Conservation (phyloP, 37 sponge, comb jelly and placozoan genomes). For the Ephydatia muelleri region DNA sequence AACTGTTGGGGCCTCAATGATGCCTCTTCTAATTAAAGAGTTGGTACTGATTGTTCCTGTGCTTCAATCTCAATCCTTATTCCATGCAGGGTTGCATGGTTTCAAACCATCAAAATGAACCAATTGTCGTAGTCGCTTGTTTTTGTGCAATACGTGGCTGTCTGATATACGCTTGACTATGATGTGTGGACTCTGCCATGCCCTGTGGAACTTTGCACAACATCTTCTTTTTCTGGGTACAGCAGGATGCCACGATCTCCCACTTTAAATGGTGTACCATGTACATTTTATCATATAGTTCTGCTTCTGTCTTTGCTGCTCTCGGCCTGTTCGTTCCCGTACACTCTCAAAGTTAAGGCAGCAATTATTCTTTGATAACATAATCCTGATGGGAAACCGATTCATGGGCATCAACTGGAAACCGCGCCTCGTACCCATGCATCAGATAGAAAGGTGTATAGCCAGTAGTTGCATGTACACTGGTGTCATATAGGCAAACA, state of each 20-base stretch:
- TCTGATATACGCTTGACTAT: neutral
- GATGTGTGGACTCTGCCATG: neutral
- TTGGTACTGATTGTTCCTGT: neutral
- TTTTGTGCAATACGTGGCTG: constrained; percentile 6
- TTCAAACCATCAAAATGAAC: neutral
- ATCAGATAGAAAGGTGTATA: too few relatives aligned
- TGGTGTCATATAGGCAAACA: too few relatives aligned
- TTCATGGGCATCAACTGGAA: too few relatives aligned
- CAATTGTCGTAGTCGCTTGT: neutral
- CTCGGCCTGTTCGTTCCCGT: too few relatives aligned
- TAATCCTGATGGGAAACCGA: too few relatives aligned
- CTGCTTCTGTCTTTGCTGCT: too few relatives aligned
- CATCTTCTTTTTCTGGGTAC: neutral
- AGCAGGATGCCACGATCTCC: neutral
- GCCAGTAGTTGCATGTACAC: too few relatives aligned
- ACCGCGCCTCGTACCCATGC: too few relatives aligned
- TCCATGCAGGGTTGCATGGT: constrained; percentile 5
- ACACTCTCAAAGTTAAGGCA: too few relatives aligned
- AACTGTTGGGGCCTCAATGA: neutral
- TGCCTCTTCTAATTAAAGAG: neutral
- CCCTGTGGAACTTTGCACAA: neutral
- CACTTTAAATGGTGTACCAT: neutral
- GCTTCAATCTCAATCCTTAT: neutral
- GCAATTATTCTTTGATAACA: too few relatives aligned
- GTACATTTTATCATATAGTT: too few relatives aligned